Base-by-base conservation (phyloP, 2,888 invertebrate species). In the Platycheirus albimanus region DNA sequence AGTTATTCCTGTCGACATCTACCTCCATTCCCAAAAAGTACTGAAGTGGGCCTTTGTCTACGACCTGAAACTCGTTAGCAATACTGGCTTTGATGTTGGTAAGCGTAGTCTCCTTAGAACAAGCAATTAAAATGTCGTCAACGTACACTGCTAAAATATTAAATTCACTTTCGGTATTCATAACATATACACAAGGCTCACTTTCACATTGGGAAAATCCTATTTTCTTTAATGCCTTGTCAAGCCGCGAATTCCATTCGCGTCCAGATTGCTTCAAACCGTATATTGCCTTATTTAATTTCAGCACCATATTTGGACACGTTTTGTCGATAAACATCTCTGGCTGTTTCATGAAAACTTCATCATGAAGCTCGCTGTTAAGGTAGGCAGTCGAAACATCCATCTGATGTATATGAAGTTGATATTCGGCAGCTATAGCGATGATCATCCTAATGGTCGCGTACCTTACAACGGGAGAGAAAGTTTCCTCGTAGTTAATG, bases 191-290 rank as follows among this genome's bases (percentile, higher is more conserved):
- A 36, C 67, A 67, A 15, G 41, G n/a, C 10, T 74, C 79, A 45
- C 43, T 45, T 36, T 67, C 13, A 13, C 45, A 61, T 15, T 28
- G 30, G 1, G 13, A n/a, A 38, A 81, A 81, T 3, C 76, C 71
- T 3, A 51, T 17, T 15, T 58, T 36, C 10, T 10, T 45, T 17
- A 77, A 63, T 10, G 38, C 63, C 15, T 36, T 10, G 41, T 69
- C 56, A 11, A 84, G 30, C 10, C 43, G 52, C 33, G 67, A 8
- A 38, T 79, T 79, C 84, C 84, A 84, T n/a, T 61, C 45, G n/a
- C 80, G 61, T 30, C 72, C 58, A 15, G 84, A 64, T 58, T 85
- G 81, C 33, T 86, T 85, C 2, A 86, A 41, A 1, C 85, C 85
- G 64, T 85, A 86, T 7, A 85, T 20, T 30, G 69, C 54, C 47